phyloP scores from a whole-genome alignment of 2,888 invertebrate species.

The Scelioninae gen. 1 region DNA sequence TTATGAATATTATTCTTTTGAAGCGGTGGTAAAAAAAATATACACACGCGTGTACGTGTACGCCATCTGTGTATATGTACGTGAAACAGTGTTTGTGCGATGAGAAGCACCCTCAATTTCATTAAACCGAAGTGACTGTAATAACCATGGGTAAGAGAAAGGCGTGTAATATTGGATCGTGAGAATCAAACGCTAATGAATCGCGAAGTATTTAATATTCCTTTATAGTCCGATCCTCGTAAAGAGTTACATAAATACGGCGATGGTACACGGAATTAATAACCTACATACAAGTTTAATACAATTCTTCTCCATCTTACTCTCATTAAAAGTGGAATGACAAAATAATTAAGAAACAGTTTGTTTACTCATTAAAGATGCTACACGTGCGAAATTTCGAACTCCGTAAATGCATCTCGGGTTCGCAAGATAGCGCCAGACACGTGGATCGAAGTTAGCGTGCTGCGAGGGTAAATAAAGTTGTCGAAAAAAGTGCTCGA shows the following conservation, averaged over 20 bases:
- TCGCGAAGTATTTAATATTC: constrained; percentile 23
- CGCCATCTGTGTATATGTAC: background rate
- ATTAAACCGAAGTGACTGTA: constrained; percentile 36
- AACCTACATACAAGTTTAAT: constrained; percentile 4
- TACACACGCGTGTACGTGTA: background rate
- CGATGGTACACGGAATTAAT: constrained; percentile 1
- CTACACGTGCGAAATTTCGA: background rate
- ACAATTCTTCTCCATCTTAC: background rate
- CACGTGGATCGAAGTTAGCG: constrained; percentile 19
- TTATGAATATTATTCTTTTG: too few species aligned
- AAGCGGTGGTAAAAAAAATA: too few species aligned
- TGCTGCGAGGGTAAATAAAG: constrained; percentile 47
- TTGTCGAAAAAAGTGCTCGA: constrained; percentile 51
- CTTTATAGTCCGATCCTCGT: constrained; percentile 5
- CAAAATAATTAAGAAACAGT: constrained; percentile 24
- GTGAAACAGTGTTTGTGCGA: background rate
- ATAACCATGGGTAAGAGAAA: constrained; percentile 26
- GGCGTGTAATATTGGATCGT: constrained; percentile 27
- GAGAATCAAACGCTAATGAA: constrained; percentile 48
- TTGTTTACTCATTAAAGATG: constrained; percentile 21
- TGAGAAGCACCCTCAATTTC: constrained; percentile 34
- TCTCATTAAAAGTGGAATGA: background rate
- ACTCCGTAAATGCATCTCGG: constrained; percentile 33
- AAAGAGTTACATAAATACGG: constrained; percentile 4
- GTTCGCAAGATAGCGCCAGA: constrained; percentile 22